Evolutionary conservation across 2,113 vertebrate species (phyloP), one percentile per base, ranked within the genome.

Genomic region (Limanda limanda): DNA sequence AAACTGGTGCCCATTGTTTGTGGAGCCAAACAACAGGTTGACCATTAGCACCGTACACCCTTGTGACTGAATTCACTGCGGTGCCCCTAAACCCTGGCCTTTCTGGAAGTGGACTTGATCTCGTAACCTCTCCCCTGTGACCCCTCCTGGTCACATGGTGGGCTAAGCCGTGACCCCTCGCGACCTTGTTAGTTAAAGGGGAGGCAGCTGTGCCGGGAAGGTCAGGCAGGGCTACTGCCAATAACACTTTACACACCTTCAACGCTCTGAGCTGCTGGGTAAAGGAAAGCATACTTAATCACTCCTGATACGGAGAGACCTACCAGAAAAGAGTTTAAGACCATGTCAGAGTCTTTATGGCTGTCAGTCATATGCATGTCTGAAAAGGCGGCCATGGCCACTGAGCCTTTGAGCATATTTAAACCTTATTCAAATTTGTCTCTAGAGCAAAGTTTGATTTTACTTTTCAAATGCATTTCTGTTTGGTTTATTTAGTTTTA

Each of bases 91-190:
- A 79, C 79, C 79, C 55, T 84, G 85, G 78, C 89, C 88, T 70
- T 71, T 81, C 56, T 90, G 84, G 76, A 93, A 90, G 88, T 93
- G 91, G 92, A 92, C 91, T 93, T 91, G 85, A 89, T 87, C 82
- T 80, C 69, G 84, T 81, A 61, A 88, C 91, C 87, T 65, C 65
- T 85, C 77, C 63, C 71, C 75, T 62, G 45, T 78, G 76, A 84
- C 84, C 79, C 42, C 40, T 63, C 42, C 68, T 12, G 42, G 85
- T 92, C 93, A 92, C 91, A 89, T 88, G 92, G 81, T 72, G 68
- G 18, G 82, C 74, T 87, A 82, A 88, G 87, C 86, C 68, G 62
- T 82, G 80, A 86, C 87, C 84, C 70, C 20, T 57, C 5, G 1
- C 52, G 71, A 92, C 91, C 90, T 74, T 1, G 15, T 12, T 64